phyloP scores from a whole-genome alignment of 2,113 vertebrate genomes.

The Otocyon megalotis region DNA sequence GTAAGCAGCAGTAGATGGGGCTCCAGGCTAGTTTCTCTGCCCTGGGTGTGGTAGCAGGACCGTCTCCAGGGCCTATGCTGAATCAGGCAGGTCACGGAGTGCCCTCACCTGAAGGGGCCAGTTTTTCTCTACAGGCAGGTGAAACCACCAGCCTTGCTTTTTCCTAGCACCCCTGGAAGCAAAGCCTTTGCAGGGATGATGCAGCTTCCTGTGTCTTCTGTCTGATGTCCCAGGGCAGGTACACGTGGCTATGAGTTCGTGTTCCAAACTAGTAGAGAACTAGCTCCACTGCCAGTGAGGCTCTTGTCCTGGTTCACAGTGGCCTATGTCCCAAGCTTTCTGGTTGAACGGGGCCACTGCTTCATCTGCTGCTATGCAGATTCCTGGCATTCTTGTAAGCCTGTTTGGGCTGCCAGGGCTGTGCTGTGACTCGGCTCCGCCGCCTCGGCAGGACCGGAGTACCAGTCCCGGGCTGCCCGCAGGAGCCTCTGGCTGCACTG shows the following conservation, averaged over 20 bases:
- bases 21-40: not conserved
- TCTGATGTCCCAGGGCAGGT: too few species aligned
- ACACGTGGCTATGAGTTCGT: not conserved
- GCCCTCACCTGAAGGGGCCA: not conserved
- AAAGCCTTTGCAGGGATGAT: not conserved
- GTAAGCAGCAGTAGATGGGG: too few species aligned
- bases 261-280: not conserved
- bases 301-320: not conserved
- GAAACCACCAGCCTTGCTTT: not conserved
- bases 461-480: not conserved
- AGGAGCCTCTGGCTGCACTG: not conserved
- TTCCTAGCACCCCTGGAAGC: not conserved
- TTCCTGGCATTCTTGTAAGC: too few species aligned
- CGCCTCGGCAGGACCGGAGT: not conserved
- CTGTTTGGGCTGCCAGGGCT: not conserved
- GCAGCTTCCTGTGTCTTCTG: not conserved
- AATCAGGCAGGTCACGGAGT: too few species aligned
- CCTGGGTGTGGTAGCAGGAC: not conserved
- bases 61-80: not conserved
- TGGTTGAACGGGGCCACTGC: not conserved
- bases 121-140: not conserved
- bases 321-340: not conserved
- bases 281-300: too few species aligned
- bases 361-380: accelerated
- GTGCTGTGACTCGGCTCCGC: not conserved